Evolutionary conservation across 2,797 vertebrate species (phyloP).

Genomic region (Australoheros facetus): DNA sequence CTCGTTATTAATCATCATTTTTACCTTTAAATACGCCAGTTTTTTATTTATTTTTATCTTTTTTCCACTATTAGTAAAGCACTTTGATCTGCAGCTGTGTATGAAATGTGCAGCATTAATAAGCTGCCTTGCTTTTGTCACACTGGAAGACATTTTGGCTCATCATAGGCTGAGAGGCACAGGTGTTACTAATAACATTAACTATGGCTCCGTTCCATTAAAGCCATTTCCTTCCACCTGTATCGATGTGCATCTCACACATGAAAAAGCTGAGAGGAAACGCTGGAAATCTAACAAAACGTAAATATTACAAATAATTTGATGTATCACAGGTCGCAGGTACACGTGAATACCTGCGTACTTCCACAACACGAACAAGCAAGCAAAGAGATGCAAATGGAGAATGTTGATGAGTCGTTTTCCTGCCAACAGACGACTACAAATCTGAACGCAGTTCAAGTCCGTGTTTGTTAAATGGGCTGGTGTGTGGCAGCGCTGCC

Average conservation of each 20-base stretch:
- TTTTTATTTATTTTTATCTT: neutral
- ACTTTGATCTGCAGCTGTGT: slow-evolving; percentile 10
- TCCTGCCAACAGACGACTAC: neutral
- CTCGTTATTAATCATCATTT: neutral
- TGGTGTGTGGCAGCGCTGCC: neutral
- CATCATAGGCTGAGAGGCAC: neutral
- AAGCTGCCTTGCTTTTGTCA: neutral
- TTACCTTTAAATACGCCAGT: neutral
- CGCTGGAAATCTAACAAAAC: neutral
- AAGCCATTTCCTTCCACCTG: slow-evolving; percentile 5
- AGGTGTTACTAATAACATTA: slow-evolving; percentile 4
- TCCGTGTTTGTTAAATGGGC: neutral
- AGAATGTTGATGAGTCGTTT: neutral
- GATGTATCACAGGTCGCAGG: neutral
- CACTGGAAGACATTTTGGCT: slow-evolving; percentile 9
- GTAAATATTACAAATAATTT: neutral
- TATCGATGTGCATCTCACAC: neutral
- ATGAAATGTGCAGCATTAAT: slow-evolving; percentile 1
- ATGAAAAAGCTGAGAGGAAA: neutral
- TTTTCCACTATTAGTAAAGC: neutral
- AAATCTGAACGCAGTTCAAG: neutral
- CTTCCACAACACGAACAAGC: neutral
- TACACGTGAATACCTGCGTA: neutral
- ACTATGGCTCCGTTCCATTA: neutral
- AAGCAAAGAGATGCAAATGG: neutral